Percentiles rank a stretch among this genome's conserved stretches.
These are phyloP conservation scores for Enteromius argenteus DNA, from an alignment of 2,797 vertebrate genomes.

Conservation along the genomic window DNA sequence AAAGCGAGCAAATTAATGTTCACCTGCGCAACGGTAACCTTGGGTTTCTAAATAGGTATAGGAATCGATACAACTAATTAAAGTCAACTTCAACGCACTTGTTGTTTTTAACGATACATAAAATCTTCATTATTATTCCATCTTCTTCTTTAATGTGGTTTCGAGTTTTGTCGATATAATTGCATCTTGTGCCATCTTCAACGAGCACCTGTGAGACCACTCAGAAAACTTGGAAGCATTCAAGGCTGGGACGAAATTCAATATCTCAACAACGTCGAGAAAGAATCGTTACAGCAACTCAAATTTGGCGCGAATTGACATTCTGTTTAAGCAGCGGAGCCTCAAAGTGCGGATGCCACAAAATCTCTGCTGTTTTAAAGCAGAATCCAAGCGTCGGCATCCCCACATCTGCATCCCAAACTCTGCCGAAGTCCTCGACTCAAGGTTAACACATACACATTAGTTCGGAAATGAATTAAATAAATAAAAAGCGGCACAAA, in stretches of 20 bases:
- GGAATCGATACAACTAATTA: conserved; percentile 68
- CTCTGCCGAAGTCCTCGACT: conserved; percentile 63
- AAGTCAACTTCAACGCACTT: conserved; percentile 72
- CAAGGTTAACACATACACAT: conserved; percentile 77
- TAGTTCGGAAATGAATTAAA: conserved; percentile 73
- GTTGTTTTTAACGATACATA: conserved; percentile 71
- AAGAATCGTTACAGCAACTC: conserved; percentile 58
- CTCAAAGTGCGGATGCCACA: conserved; percentile 53
- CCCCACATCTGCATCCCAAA: conserved; percentile 58
- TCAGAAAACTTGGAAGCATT: conserved; percentile 52
- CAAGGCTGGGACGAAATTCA: conserved; percentile 68
- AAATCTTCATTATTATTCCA: conserved; percentile 76
- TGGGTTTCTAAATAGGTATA: conserved; percentile 63
- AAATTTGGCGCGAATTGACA: conserved; percentile 63
- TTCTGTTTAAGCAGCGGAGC: conserved; percentile 62
- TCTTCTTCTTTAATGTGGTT: conserved; percentile 67
- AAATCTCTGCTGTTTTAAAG: conserved; percentile 64
- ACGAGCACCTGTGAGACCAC: conserved; percentile 65
- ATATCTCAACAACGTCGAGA: conserved; percentile 35
- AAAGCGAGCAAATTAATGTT: background rate
- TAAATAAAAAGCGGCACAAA: conserved; percentile 77
- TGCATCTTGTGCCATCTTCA: conserved; percentile 61
- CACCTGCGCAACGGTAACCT: conserved; percentile 66
- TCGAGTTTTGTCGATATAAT: conserved; percentile 70
- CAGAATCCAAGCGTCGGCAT: conserved; percentile 70